Evolutionary conservation across 2,888 invertebrate species (phyloP), one percentile per base, ranked within the genome.

Genomic region (Exocentrus adspersus): DNA sequence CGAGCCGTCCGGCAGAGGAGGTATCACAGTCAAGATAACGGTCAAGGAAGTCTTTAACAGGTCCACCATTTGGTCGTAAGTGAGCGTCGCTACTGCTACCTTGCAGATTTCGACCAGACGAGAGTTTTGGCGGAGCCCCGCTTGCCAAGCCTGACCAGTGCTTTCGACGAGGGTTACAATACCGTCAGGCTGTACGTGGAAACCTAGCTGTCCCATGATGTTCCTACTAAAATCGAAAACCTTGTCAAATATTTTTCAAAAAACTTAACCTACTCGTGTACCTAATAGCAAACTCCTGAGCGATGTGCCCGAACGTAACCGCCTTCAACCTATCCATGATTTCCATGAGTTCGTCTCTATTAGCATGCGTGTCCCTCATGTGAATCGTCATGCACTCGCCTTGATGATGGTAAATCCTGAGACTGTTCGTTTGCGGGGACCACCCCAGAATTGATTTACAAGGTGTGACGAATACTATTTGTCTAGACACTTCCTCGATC

Each of bases 41-140:
- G 92, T 91, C 67, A 91, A 89, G 3, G 95, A 94, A 0, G 95
- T 96, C 84, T 95, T 93, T 63, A 97, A 85, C 71, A 96, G 84
- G 82, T 96, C 96, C 28, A 96, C 94, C 89, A 97, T 94, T 82
- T 95, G 93, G 79, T 95, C 95, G 83, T 96, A 94, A 28, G 90
- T 92, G 67, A 97, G 84, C 0, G 95, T 95, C 2, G 93, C 92
- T 21, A 95, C 93, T 24, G 95, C 94, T 17, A 95, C 92, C 72
- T 82, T 82, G 68, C 83, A 83, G 46, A 83, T 83, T 72, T 98
- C 97, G 1, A 97, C 94, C 68, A 98, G 86, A 12, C 97, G 87
- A 53, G 93, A 93, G 63, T 95, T 95, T 80, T 94, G 94, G 48
- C 93, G 85, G 48, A 98, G 86, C n/a, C 97, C 97, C 1, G 94